Evolutionary conservation across 64 coral and sea anemone species (phyloP), one percentile per base, ranked within the genome.

Genomic region (Actinia equina): DNA sequence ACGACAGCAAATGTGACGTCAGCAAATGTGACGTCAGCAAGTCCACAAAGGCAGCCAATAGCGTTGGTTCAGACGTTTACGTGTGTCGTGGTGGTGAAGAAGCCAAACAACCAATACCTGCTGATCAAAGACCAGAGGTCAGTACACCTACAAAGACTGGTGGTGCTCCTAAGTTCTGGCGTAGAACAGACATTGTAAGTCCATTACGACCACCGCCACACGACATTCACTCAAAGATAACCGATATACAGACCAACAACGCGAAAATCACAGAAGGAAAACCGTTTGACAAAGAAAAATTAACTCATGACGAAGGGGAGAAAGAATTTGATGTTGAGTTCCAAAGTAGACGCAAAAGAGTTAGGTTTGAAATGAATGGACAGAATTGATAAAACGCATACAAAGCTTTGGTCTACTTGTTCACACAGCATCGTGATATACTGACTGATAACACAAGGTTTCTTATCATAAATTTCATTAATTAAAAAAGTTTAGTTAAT

Each of bases 91-190:
- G 69, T 25, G 22, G 25, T 49, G 17, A 81, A 81, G 78, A 81
- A 23, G 78, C 78, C 3, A 81, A 81, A 17, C 52, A 81, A 52
- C 78, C 78, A 10, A 81, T 81, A 81, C 78, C 78, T 20, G 78
- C 78, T 52, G 30, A 37, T 37, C 78, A 81, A 81, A 81, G 43
- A 52, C 2, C 78, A 20, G 78, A 81, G 17, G 78, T 81, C 49
- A 81, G 78, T 43, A 81, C 78, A 10, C 4, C 44, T 44, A 15
- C 69, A 74, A 26, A 74, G 11, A 74, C 69, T 41, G 69, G 69
- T 37, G 13, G 7, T 41, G 69, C 4, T 15, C 69, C 30, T 37
- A 37, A 74, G 12, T 8, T 3, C 7, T 74, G 69, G n/a, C 69
- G 69, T 30, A 30, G 10, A 3, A 10, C 69, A 74, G 26, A 41